These are phyloP conservation scores for Cyrtorhinus lividipennis DNA, from an alignment of 1,140 invertebrate genomes.

Conservation along the genomic window DNA sequence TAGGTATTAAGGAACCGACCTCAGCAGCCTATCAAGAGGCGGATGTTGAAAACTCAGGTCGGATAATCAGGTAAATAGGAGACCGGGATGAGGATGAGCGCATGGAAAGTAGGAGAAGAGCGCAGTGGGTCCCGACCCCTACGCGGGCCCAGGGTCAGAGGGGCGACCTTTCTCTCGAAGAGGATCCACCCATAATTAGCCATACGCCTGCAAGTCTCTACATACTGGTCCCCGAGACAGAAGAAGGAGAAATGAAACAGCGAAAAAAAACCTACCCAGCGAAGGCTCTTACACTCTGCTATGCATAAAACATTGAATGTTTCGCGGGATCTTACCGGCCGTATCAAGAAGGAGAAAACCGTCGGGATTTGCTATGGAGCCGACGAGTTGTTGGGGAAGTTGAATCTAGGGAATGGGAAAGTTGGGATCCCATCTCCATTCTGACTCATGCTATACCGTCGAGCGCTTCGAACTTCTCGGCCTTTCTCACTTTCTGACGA, in stretches of 20 bases:
- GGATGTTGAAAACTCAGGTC: neutral
- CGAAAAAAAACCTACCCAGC: neutral
- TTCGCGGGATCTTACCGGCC: neutral
- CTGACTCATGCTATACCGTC: no score
- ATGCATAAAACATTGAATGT: slow-evolving; percentile 5
- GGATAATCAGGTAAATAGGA: slow-evolving; percentile 8
- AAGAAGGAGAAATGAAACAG: neutral
- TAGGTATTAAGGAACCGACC: no score
- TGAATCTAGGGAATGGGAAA: neutral
- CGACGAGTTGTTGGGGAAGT: neutral
- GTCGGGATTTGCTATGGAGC: neutral
- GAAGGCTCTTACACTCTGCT: neutral
- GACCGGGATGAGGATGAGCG: neutral
- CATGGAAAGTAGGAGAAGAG: slow-evolving; percentile 4
- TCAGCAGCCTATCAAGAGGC: no score
- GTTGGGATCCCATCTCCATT: neutral
- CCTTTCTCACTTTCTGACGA: no score
- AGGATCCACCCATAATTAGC: neutral
- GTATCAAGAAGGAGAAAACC: neutral
- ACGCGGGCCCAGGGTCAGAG: neutral
- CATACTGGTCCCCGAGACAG: neutral
- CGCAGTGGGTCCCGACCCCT: slow-evolving; percentile 1
- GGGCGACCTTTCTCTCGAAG: slow-evolving; percentile 1
- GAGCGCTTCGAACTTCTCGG: no score
- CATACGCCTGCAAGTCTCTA: neutral